Evolutionary conservation across 37 sponge, comb jelly and placozoan genomes (phyloP), one percentile per base, ranked within the genome.

Genomic region (Aphrocallistes beatrix): DNA sequence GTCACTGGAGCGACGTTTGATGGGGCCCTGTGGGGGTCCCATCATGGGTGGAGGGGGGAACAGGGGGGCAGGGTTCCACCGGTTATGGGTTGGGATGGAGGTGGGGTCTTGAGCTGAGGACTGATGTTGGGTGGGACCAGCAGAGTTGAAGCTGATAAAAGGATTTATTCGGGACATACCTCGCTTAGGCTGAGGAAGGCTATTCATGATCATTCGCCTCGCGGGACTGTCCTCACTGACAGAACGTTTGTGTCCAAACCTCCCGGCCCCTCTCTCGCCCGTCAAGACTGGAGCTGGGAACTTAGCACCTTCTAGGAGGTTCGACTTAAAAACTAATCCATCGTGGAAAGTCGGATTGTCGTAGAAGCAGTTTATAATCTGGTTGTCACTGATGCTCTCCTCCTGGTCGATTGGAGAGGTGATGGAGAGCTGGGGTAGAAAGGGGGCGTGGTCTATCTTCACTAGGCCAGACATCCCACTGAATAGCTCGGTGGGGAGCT

Each of bases 251-350:
- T 60, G 75, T 13, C 75, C 8, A 17, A 47, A 47, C 17, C 17
- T 47, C 17, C 75, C 75, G 6, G 75, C 3, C 34, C 75, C 21
- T 60, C 34, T 60, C 75, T 60, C 75, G 25, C 28, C 75, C 3
- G 28, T 30, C 75, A 60, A 30, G n/a, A 60, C 75, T 30, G 75
- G 75, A 28, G 75, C 32, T 32, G 75, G 75, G 75, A 60, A 60
- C 34, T 82, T 36, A 21, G 83, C 83, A 82, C 39, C 39, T 37
- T 82, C 39, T 0, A 88, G 81, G 37, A 88, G 42, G 30, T 84
- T 50, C 38, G 88, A 75, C 23, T 69, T 51, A 50, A 88, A 88
- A 21, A 84, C 32, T 39, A 51, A 88, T 0, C 88, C 88, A 39
- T 88, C 83, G 51, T 19, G 28, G 36, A 88, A 83, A 69, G 82